Conservation (phyloP, 2,888 invertebrate species). For the Venusia cambrica region DNA sequence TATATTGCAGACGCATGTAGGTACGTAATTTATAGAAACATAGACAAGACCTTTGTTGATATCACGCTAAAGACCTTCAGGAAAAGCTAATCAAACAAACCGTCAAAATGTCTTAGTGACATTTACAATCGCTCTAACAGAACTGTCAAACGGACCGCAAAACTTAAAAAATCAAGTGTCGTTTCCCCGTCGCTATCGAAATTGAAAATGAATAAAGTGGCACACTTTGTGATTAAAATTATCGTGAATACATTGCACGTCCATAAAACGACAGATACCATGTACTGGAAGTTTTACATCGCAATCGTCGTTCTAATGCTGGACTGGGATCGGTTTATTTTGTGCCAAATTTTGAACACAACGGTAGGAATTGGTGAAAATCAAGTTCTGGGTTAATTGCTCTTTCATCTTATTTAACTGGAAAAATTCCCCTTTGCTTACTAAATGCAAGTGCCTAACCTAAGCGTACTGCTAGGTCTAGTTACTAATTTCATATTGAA, state of each 20-base stretch:
- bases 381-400: too few relatives aligned
- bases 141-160: slow-evolving; percentile 23
- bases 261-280: slow-evolving; percentile 38
- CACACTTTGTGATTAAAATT: slow-evolving; percentile 43
- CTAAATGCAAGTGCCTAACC: too few relatives aligned
- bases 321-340: slow-evolving; percentile 41
- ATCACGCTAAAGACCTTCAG: neutral
- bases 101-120: slow-evolving; percentile 6
- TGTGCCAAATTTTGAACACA: slow-evolving; percentile 42
- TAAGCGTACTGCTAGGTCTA: too few relatives aligned
- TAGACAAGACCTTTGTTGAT: neutral
- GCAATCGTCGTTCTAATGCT: slow-evolving; percentile 41
- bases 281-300: slow-evolving; percentile 52
- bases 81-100: slow-evolving; percentile 1
- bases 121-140: slow-evolving; percentile 16
- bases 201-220: slow-evolving; percentile 38
- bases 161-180: slow-evolving; percentile 24
- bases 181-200: slow-evolving; percentile 20
- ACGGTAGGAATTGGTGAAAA: slow-evolving; percentile 40
- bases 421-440: too few relatives aligned
- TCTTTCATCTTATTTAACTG: too few relatives aligned
- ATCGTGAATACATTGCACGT: slow-evolving; percentile 42
- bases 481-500: too few relatives aligned
- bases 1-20: too few relatives aligned
- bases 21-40: too few relatives aligned